Conservation (phyloP, 1,140 invertebrate genomes). For the Drosophila athabasca region DNA sequence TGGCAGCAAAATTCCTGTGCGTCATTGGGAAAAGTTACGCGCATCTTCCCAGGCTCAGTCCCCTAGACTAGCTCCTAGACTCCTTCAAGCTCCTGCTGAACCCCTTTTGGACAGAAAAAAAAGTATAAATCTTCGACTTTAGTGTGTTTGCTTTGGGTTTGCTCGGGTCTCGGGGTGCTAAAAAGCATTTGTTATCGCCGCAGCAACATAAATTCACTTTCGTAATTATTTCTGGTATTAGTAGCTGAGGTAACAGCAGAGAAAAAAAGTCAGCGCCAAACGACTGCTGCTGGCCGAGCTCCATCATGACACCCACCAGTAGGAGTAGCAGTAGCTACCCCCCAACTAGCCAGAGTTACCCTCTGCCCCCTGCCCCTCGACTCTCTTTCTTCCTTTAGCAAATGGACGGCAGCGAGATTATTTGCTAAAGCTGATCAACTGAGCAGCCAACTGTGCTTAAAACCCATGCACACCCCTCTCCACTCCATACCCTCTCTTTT, state of each 20-base stretch:
- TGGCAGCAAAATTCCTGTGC: conserved; percentile 57
- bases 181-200: conserved; percentile 80
- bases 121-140: conserved; percentile 73
- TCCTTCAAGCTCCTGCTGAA: background rate
- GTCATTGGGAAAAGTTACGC: conserved; percentile 76
- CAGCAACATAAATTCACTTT: conserved; percentile 79
- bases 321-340: background rate
- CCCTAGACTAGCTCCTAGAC: conserved; percentile 6
- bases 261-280: conserved; percentile 65
- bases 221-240: conserved; percentile 82
- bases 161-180: conserved; percentile 51
- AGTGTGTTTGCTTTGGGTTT: conserved; percentile 26
- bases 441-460: conserved; percentile 60
- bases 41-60: conserved; percentile 27
- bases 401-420: conserved; percentile 71
- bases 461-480: conserved; percentile 41
- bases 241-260: conserved; percentile 70
- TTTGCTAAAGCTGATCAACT: conserved; percentile 65
- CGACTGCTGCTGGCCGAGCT: conserved; percentile 46
- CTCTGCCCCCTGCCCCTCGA: background rate
- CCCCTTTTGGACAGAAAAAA: conserved; percentile 6
- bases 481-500: conserved; percentile 17
- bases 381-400: background rate
- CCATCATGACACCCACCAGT: conserved; percentile 44
- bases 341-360: too few relatives aligned